Conservation (phyloP, 2,113 vertebrate genomes). For the Thymallus thymallus region DNA sequence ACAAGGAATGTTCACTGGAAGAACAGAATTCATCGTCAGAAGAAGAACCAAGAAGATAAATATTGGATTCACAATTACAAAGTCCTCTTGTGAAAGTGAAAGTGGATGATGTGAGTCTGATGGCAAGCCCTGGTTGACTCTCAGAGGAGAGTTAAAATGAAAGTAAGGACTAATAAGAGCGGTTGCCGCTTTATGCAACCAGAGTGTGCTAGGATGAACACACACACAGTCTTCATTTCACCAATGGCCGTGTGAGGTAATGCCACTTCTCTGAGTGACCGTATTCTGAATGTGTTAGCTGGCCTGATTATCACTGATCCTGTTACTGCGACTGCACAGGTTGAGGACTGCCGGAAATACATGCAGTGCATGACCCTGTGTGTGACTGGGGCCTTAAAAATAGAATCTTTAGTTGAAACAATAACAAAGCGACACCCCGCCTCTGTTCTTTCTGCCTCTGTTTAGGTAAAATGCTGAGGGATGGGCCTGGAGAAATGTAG, state of each 20-base stretch:
- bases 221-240: neutral
- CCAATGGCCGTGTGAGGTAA: neutral
- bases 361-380: neutral
- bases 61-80: constrained; percentile 21
- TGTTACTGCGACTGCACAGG: neutral
- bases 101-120: no score
- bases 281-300: neutral
- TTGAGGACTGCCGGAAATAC: neutral
- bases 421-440: no score
- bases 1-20: constrained; percentile 56
- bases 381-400: neutral
- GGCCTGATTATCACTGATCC: neutral
- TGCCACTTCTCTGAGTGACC: neutral
- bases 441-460: no score
- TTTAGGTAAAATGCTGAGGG: no score
- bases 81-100: neutral
- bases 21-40: constrained; percentile 47
- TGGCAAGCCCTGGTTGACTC: neutral
- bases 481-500: no score
- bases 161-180: neutral
- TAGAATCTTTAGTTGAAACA: neutral
- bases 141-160: neutral
- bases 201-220: neutral
- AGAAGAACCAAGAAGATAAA: constrained; percentile 34
- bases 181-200: neutral